A percentile compares a stretch with the other conserved stretches of the same genome.
Evolutionary conservation across 2,113 vertebrate species (phyloP).

Genomic region (Arothron firmamentum): DNA sequence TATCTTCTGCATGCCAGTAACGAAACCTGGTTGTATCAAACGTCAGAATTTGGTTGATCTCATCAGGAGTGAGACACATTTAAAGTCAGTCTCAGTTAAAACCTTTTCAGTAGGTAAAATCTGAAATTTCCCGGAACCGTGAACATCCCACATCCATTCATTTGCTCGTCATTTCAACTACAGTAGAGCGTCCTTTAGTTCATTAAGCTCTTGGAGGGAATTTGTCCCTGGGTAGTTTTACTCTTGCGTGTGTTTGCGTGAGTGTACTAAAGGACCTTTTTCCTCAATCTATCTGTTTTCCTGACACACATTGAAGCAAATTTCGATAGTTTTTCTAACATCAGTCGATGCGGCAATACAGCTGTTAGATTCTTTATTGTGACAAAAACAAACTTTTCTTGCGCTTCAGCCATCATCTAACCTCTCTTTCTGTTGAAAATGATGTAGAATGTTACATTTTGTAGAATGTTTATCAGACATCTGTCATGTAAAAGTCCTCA

Average conservation of each 20-base stretch:
- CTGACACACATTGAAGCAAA: constrained; percentile 18
- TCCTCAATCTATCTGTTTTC: constrained; percentile 13
- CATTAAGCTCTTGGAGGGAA: constrained; percentile 48
- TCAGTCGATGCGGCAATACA: neutral
- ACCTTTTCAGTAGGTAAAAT: constrained; percentile 23
- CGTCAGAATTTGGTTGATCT: too few relatives aligned
- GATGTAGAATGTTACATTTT: too few relatives aligned
- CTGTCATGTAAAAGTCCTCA: too few relatives aligned
- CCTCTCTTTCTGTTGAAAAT: neutral
- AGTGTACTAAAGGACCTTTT: constrained; percentile 33
- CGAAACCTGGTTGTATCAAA: too few relatives aligned
- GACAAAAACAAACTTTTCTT: too few relatives aligned
- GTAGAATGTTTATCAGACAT: too few relatives aligned
- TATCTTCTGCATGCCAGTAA: constrained; percentile 38
- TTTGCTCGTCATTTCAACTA: constrained; percentile 48
- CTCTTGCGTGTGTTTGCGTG: constrained; percentile 43
- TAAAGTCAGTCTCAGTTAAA: constrained; percentile 11
- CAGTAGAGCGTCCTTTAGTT: constrained; percentile 51
- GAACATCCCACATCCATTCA: constrained; percentile 39
- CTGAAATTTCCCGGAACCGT: constrained; percentile 24
- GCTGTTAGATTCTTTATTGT: neutral
- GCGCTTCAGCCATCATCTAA: too few relatives aligned
- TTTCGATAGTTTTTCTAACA: neutral
- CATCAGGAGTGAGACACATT: too few relatives aligned
- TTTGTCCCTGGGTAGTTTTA: constrained; percentile 35